These are phyloP conservation scores for Torymus aiolomorphi DNA, from an alignment of 2,888 invertebrate genomes.

Conservation along the genomic window DNA sequence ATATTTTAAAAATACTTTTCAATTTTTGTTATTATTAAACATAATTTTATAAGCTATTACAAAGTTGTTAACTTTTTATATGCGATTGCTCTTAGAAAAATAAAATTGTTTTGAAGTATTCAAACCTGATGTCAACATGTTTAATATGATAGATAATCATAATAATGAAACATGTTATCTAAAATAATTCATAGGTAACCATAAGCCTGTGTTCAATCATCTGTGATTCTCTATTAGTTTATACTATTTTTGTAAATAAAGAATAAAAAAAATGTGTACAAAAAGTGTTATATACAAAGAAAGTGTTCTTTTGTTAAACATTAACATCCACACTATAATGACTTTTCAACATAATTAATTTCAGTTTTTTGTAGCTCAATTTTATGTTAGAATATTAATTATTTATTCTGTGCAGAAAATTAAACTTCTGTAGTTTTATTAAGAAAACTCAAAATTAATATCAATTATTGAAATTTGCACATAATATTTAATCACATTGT, in stretches of 20 bases:
- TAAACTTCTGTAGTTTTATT: neutral
- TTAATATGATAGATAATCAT: constrained; percentile 4
- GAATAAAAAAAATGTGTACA: constrained; percentile 53
- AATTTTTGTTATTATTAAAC: neutral
- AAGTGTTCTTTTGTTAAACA: constrained; percentile 65
- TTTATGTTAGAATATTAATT: constrained; percentile 27
- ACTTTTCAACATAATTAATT: constrained; percentile 59
- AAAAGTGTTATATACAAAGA: constrained; percentile 59
- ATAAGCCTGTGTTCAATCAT: constrained; percentile 40
- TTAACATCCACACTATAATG: constrained; percentile 63
- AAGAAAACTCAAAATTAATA: constrained; percentile 1
- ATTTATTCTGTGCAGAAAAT: neutral
- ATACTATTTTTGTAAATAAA: constrained; percentile 65
- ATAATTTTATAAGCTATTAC: constrained; percentile 11
- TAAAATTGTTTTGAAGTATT: neutral
- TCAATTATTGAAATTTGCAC: neutral
- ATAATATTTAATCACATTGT: too few relatives aligned
- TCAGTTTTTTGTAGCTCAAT: constrained; percentile 58
- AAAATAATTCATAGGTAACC: constrained; percentile 31
- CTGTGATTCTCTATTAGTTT: constrained; percentile 62
- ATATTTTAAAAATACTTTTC: constrained; percentile 3
- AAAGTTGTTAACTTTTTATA: neutral
- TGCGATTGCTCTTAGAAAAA: neutral
- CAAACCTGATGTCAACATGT: constrained; percentile 29
- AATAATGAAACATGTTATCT: constrained; percentile 17